Percentiles rank a stretch among this genome's conserved stretches.
These are phyloP conservation scores for Phenacoccus solenopsis DNA, from an alignment of 1,140 invertebrate species.

Conservation along the genomic window DNA sequence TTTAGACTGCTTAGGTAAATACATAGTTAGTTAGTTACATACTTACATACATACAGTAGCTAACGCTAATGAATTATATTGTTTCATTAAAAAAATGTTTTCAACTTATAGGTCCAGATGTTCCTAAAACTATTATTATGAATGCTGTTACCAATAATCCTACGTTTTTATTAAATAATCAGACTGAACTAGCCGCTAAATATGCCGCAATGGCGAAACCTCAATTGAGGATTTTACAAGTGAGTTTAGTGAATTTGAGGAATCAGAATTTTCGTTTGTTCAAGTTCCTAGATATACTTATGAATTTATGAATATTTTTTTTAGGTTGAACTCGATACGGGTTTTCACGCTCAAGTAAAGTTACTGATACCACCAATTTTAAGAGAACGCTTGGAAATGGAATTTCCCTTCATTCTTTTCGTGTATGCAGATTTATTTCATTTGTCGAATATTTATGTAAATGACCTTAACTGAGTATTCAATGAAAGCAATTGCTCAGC, in stretches of 20 bases:
- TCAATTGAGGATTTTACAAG: constrained; percentile 44
- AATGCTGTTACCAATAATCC: constrained; percentile 41
- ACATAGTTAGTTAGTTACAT: not conserved
- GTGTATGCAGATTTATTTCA: constrained; percentile 70
- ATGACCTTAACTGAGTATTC: no score
- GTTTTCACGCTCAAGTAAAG: constrained; percentile 44
- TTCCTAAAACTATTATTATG: constrained; percentile 48
- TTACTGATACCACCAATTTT: constrained; percentile 62
- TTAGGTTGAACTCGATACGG: constrained; percentile 40
- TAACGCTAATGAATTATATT: not conserved
- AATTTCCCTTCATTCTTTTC: constrained; percentile 63
- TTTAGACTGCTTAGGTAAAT: constrained; percentile 49
- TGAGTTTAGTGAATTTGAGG: constrained; percentile 25
- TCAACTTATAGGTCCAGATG: constrained; percentile 40
- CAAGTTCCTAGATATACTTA: not conserved
- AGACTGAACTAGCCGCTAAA: constrained; percentile 36
- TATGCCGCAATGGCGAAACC: constrained; percentile 41
- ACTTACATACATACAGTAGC: no score
- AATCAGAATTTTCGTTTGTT: no score
- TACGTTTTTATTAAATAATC: constrained; percentile 43
- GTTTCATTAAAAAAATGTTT: no score
- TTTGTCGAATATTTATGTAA: no score
- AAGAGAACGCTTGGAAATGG: constrained; percentile 61
- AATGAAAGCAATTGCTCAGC: no score
- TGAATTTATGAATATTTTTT: constrained; percentile 25